phyloP scores from a whole-genome alignment of 1,140 invertebrate species.

The Drosophila ohnishii region DNA sequence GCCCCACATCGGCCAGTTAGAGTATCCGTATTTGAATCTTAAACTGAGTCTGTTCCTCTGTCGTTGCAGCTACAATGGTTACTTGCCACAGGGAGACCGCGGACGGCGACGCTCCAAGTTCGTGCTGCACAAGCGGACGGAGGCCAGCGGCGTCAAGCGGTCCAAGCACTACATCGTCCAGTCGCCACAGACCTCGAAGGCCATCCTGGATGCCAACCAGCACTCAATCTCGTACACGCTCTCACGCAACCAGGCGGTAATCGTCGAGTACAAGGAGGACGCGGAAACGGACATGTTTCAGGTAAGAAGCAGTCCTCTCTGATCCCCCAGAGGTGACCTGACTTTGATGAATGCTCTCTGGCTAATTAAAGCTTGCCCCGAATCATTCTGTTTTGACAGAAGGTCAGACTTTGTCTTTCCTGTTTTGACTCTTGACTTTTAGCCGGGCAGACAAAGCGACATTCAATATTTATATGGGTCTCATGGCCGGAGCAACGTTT shows the following conservation, averaged over 20 bases:
- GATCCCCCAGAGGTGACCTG: neutral
- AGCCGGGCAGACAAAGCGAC: slow-evolving; percentile 14
- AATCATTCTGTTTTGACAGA: neutral
- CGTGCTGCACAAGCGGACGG: slow-evolving; percentile 91
- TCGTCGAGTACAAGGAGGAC: slow-evolving; percentile 98
- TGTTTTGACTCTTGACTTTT: slow-evolving; percentile 31
- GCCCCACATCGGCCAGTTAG: slow-evolving; percentile 54
- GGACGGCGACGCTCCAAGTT: slow-evolving; percentile 97
- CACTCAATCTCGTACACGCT: slow-evolving; percentile 99
- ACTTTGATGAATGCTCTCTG: slow-evolving; percentile 41
- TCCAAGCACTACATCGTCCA: slow-evolving; percentile 98
- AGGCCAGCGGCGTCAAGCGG: slow-evolving; percentile 96
- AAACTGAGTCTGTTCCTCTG: slow-evolving; percentile 26
- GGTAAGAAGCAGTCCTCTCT: slow-evolving; percentile 84
- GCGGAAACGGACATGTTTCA: slow-evolving; percentile 99
- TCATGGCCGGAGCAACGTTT: slow-evolving; percentile 33
- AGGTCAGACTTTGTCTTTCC: slow-evolving; percentile 40
- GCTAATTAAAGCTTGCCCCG: slow-evolving; percentile 18
- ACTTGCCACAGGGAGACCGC: slow-evolving; percentile 94
- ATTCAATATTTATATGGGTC: slow-evolving; percentile 59
- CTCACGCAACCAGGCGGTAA: slow-evolving; percentile 97
- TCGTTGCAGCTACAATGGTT: slow-evolving; percentile 95
- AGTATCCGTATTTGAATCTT: slow-evolving; percentile 11
- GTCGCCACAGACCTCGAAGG: slow-evolving; percentile 93
- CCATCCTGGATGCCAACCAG: slow-evolving; percentile 94